A percentile compares a stretch with the other conserved stretches of the same genome.
phyloP scores from a whole-genome alignment of 1,140 invertebrate genomes.

The Drosophila repletoides region DNA sequence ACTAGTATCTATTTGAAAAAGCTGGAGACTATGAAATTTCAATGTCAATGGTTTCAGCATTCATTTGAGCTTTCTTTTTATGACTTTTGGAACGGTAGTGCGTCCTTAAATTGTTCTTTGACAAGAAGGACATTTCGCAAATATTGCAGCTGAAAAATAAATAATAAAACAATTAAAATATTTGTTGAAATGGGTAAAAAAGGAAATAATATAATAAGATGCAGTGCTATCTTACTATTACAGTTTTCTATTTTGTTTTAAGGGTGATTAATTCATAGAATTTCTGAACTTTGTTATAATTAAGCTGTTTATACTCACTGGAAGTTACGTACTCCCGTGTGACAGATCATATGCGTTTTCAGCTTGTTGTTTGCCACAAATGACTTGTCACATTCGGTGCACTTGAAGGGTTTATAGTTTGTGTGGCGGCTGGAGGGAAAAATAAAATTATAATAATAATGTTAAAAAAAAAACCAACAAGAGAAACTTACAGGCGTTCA shows the following conservation, averaged over 20 bases:
- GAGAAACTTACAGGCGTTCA: conserved; percentile 62
- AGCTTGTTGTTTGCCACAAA: conserved; percentile 99
- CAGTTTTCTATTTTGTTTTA: too few species aligned
- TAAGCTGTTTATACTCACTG: conserved; percentile 37
- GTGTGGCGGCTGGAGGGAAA: conserved; percentile 46
- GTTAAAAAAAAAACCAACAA: too few species aligned
- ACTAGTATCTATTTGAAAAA: too few species aligned
- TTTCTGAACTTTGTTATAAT: too few species aligned
- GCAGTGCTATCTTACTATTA: too few species aligned
- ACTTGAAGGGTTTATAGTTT: conserved; percentile 95
- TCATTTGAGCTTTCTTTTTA: conserved; percentile 19
- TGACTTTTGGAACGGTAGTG: conserved; percentile 59
- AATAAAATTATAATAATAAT: too few species aligned
- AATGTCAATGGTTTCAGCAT: conserved; percentile 33
- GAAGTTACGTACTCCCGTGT: conserved; percentile 90
- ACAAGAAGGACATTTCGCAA: conserved; percentile 60
- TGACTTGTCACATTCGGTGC: conserved; percentile 98
- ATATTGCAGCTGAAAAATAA: conserved; percentile 43
- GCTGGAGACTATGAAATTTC: conserved; percentile 20
- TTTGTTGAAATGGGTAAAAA: too few species aligned
- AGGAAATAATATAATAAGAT: too few species aligned
- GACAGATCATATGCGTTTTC: conserved; percentile 98
- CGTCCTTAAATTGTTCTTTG: conserved; percentile 44
- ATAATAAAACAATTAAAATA: too few species aligned
- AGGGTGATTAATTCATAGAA: too few species aligned